Conservation (phyloP, 2,797 vertebrate species). For the Carapus acus region DNA sequence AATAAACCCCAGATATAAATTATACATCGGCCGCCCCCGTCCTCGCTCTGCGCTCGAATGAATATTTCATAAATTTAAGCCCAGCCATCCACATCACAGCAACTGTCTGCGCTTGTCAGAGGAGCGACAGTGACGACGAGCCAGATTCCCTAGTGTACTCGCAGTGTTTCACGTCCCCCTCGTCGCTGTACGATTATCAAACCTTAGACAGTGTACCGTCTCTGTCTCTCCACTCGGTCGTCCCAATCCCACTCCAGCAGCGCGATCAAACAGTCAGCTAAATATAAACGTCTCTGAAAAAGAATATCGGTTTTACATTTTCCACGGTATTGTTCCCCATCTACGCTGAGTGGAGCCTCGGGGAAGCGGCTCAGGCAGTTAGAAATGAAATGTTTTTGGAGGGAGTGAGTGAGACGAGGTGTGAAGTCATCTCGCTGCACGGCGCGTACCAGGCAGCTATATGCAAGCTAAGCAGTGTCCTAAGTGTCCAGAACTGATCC, state of each 20-base stretch:
- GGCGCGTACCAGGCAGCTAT: conserved; percentile 8
- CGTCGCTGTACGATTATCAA: conserved; percentile 41
- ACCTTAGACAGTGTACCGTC: conserved; percentile 21
- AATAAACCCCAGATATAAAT: conserved; percentile 59
- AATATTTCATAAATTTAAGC: conserved; percentile 68
- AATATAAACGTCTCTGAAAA: conserved; percentile 29
- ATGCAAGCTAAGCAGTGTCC: not conserved
- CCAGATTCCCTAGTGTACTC: conserved; percentile 19
- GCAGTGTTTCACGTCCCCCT: conserved; percentile 33
- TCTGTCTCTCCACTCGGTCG: conserved; percentile 18
- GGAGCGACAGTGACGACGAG: conserved; percentile 30
- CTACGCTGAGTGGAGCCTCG: not conserved
- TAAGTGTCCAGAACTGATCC: conserved; percentile 45
- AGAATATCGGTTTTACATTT: conserved; percentile 24
- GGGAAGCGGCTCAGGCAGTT: conserved; percentile 5
- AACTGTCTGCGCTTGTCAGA: conserved; percentile 51
- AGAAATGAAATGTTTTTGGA: conserved; percentile 7
- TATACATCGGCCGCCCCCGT: conserved; percentile 47
- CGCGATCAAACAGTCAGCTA: conserved; percentile 14
- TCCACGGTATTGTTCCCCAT: not conserved
- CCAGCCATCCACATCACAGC: conserved; percentile 54
- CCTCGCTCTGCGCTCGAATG: conserved; percentile 45
- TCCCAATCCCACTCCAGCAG: conserved; percentile 16
- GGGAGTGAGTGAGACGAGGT: not conserved
- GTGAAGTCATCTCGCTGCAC: conserved; percentile 4